Conservation (phyloP, 1,140 invertebrate species). For the Hyphantria cunea region DNA sequence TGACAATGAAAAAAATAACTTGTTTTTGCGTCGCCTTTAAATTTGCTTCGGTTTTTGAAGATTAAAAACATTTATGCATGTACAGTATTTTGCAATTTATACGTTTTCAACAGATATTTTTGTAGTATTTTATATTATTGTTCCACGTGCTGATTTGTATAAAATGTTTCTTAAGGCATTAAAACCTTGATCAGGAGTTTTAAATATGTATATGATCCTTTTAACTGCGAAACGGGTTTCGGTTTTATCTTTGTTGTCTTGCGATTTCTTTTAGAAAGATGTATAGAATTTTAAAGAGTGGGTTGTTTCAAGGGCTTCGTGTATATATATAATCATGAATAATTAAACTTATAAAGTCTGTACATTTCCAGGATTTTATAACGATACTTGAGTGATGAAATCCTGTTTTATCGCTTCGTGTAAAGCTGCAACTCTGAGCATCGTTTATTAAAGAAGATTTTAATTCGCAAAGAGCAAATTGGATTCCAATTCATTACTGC, state of each 20-base stretch:
- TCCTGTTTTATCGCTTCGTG: too few relatives aligned
- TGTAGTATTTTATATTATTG: too few relatives aligned
- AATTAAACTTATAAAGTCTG: too few relatives aligned
- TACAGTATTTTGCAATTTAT: conserved; percentile 20
- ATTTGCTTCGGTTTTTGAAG: conserved; percentile 41
- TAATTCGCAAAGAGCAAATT: conserved; percentile 28
- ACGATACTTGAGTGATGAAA: too few relatives aligned
- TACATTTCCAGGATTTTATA: too few relatives aligned
- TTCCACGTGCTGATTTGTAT: conserved; percentile 2
- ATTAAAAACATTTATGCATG: conserved; percentile 27
- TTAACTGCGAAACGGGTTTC: conserved; percentile 20
- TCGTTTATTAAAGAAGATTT: background rate
- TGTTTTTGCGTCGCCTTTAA: conserved; percentile 65
- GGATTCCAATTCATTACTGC: conserved; percentile 39
- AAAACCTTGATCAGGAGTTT: conserved; percentile 3
- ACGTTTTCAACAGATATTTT: conserved; percentile 2
- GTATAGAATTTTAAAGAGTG: conserved; percentile 4
- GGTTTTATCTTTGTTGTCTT: conserved; percentile 10
- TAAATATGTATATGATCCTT: conserved; percentile 10
- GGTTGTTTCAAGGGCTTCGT: conserved; percentile 17
- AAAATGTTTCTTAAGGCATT: background rate
- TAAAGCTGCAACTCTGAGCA: too few relatives aligned
- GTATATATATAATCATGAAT: background rate
- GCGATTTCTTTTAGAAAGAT: conserved; percentile 15
- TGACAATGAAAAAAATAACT: conserved; percentile 75